These are phyloP conservation scores for Pocillopora verrucosa DNA, from an alignment of 64 coral and sea anemone genomes.

Conservation along the genomic window DNA sequence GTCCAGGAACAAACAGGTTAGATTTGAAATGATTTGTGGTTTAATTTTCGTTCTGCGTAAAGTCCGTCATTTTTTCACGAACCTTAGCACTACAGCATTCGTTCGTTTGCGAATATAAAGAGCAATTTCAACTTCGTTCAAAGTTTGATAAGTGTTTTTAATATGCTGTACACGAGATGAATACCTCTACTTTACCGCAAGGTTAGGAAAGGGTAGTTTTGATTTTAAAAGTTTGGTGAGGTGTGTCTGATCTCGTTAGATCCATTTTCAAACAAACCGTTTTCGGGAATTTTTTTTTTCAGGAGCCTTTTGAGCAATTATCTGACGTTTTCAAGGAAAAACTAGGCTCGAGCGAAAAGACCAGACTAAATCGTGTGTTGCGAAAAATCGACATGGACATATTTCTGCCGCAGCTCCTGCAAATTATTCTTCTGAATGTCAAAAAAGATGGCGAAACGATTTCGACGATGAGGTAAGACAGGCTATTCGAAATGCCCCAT, in stretches of 20 bases:
- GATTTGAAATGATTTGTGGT: not conserved
- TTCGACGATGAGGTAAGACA: slow-evolving; percentile 44
- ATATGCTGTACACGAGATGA: too few species aligned
- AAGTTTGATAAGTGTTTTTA: too few species aligned
- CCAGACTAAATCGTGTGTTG: slow-evolving; percentile 24
- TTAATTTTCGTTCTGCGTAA: not conserved
- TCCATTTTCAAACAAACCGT: too few species aligned
- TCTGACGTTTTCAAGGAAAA: slow-evolving; percentile 34
- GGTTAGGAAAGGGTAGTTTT: too few species aligned
- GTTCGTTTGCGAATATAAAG: too few species aligned
- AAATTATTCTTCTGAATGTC: slow-evolving; percentile 56
- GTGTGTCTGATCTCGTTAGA: too few species aligned
- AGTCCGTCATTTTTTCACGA: not conserved
- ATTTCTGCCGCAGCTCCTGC: slow-evolving; percentile 29
- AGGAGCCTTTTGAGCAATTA: slow-evolving; percentile 67
- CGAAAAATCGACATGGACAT: slow-evolving; percentile 60
- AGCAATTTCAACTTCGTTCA: too few species aligned
- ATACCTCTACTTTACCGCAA: too few species aligned
- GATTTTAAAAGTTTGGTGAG: too few species aligned
- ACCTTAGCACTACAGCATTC: too few species aligned
- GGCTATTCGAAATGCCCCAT: too few species aligned
- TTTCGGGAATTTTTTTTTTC: not conserved
- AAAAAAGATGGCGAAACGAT: slow-evolving; percentile 33
- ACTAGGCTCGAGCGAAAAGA: not conserved
- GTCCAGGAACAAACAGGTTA: slow-evolving; percentile 45